Conservation (phyloP, 2,797 vertebrate genomes). For the Mormyrops boulengeri region DNA sequence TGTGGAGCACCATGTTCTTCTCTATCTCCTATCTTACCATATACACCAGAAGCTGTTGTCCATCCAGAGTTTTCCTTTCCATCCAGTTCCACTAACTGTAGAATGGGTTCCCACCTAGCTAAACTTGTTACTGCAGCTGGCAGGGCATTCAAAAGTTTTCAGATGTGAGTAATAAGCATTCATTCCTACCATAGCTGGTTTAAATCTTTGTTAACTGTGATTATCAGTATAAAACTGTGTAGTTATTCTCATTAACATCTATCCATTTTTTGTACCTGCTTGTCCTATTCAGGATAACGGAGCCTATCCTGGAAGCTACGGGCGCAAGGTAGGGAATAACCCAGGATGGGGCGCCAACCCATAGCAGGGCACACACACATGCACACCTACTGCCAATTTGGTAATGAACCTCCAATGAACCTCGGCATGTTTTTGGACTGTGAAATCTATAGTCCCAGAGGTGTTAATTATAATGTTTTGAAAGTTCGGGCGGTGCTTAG, state of each 20-base stretch:
- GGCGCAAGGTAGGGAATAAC: background rate
- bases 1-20: background rate
- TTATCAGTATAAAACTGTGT: background rate
- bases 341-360: background rate
- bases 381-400: background rate
- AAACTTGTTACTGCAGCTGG: background rate
- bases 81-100: background rate
- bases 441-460: background rate
- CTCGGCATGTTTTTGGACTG: background rate
- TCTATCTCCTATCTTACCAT: background rate
- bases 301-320: background rate
- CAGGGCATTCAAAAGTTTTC: background rate
- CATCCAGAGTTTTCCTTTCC: background rate
- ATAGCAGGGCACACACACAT: background rate
- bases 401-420: background rate
- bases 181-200: background rate
- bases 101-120: background rate
- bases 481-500: conserved; percentile 45
- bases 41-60: background rate
- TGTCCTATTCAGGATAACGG: background rate
- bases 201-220: background rate
- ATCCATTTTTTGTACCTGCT: background rate
- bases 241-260: background rate
- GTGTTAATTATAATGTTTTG: background rate
- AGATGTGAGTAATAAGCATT: background rate